Evolutionary conservation across 2,113 vertebrate genomes (phyloP).

Genomic region (Setophaga kirtlandii): DNA sequence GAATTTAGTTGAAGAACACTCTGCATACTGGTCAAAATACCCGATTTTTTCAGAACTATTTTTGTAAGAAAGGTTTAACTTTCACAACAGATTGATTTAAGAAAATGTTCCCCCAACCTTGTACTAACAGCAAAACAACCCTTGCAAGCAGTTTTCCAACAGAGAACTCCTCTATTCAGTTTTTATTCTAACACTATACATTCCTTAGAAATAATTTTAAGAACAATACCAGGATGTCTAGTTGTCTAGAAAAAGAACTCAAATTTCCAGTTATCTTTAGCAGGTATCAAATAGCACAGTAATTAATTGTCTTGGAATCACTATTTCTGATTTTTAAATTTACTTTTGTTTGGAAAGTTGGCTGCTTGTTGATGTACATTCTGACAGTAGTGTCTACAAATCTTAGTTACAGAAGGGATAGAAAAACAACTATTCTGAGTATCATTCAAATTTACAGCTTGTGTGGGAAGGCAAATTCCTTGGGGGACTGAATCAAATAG

Average conservation of each 20-base stretch:
- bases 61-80: background rate
- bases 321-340: background rate
- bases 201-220: background rate
- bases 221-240: background rate
- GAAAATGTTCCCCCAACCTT: accelerated
- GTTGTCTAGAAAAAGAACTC: background rate
- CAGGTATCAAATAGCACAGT: background rate
- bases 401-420: background rate
- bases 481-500: background rate
- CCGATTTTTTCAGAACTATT: background rate
- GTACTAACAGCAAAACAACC: background rate
- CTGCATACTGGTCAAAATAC: background rate
- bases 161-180: background rate
- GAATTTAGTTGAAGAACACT: background rate
- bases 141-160: background rate
- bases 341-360: background rate
- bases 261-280: background rate
- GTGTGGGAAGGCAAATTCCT: background rate
- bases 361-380: background rate
- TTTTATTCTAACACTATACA: background rate
- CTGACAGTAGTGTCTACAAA: background rate
- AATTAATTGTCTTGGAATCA: background rate
- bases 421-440: background rate
- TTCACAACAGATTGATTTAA: background rate
- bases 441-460: background rate